Percentiles rank a stretch among this genome's conserved stretches.
Evolutionary conservation across 2,888 invertebrate genomes (phyloP).

Genomic region (Trissoscelio sp.): DNA sequence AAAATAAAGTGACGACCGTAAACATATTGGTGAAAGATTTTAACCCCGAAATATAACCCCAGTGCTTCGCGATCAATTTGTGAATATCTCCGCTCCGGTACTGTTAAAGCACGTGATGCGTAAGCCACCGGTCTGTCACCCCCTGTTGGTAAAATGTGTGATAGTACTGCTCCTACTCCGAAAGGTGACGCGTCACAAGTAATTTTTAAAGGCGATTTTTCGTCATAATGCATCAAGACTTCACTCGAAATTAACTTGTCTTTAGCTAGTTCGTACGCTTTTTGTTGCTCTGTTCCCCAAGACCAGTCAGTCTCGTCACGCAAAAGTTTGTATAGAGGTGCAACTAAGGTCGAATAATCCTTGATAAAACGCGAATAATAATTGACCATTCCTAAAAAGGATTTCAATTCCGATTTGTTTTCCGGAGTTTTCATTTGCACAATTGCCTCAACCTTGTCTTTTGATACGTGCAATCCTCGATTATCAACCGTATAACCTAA

Average conservation of each 20-base stretch:
- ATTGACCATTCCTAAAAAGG: constrained; percentile 31
- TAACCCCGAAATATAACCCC: constrained; percentile 21
- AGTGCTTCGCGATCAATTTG: constrained; percentile 24
- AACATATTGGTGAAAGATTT: constrained; percentile 15
- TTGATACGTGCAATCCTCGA: not conserved
- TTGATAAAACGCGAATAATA: constrained; percentile 42
- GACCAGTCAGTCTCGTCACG: not conserved
- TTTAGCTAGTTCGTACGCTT: not conserved
- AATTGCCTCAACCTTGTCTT: not conserved
- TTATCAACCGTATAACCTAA: constrained; percentile 14
- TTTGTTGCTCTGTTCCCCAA: not conserved
- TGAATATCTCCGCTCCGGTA: constrained; percentile 13
- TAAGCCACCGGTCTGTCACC: constrained; percentile 3
- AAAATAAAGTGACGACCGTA: constrained; percentile 24
- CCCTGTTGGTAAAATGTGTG: not conserved
- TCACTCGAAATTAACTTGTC: not conserved
- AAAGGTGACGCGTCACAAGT: constrained; percentile 43
- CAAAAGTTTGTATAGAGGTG: constrained; percentile 24
- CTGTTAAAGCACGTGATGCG: not conserved
- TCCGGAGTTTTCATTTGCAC: constrained; percentile 6
- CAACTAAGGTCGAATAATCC: constrained; percentile 14
- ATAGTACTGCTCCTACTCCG: constrained; percentile 4
- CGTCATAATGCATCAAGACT: constrained; percentile 28
- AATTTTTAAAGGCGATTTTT: constrained; percentile 28
- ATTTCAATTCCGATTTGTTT: not conserved